phyloP scores from a whole-genome alignment of 2,113 vertebrate genomes.

The Pao palembangensis region DNA sequence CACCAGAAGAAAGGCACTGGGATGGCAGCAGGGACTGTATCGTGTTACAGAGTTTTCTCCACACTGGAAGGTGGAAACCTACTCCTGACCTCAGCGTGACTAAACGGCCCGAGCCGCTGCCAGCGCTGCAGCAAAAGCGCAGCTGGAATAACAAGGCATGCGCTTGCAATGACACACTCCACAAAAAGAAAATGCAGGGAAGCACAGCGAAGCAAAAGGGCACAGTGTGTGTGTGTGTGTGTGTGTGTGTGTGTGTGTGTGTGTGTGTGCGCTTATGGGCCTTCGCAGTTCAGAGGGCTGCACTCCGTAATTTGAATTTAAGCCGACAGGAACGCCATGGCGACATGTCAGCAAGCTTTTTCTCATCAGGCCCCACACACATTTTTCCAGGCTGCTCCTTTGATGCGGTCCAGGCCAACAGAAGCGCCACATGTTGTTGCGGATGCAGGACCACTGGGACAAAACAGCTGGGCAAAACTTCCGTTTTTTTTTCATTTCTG shows the following conservation, averaged over 20 bases:
- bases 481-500: too few relatives aligned
- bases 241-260: too few relatives aligned
- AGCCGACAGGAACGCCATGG: slow-evolving; percentile 25
- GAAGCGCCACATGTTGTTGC: slow-evolving; percentile 32
- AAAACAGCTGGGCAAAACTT: slow-evolving; percentile 23
- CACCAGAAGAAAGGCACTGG: too few relatives aligned
- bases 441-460: slow-evolving; percentile 16
- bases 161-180: slow-evolving; percentile 20
- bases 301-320: background rate
- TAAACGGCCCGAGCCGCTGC: slow-evolving; percentile 27
- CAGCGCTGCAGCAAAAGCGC: slow-evolving; percentile 31
- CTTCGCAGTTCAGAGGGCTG: slow-evolving; percentile 1
- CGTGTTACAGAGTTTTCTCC: slow-evolving; percentile 15
- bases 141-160: slow-evolving; percentile 43
- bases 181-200: slow-evolving; percentile 24
- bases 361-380: slow-evolving; percentile 13
- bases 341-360: background rate
- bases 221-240: background rate
- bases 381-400: slow-evolving; percentile 19
- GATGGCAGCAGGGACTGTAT: slow-evolving; percentile 6
- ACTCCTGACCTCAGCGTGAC: slow-evolving; percentile 39
- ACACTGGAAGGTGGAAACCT: slow-evolving; percentile 18
- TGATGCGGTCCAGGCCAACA: slow-evolving; percentile 14
- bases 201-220: slow-evolving; percentile 7
- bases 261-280: background rate